phyloP scores from a whole-genome alignment of 2,113 vertebrate species.

The Eurypyga helias region DNA sequence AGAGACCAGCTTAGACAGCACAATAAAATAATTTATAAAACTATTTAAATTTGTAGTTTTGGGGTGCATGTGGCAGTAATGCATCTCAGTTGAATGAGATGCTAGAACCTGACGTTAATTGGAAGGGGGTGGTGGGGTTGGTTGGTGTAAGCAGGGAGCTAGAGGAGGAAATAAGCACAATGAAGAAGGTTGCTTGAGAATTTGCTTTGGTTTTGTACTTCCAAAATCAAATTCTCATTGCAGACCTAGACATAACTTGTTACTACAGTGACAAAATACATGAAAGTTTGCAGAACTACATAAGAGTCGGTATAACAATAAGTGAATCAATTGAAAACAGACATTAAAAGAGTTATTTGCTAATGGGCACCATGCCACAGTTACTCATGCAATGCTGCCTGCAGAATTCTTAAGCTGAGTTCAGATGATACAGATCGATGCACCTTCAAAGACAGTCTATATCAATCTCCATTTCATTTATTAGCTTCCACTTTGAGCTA shows the following conservation, averaged over 20 bases:
- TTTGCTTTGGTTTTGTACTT: neutral
- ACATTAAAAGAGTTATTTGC: slow-evolving; percentile 87
- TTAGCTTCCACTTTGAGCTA: slow-evolving; percentile 82
- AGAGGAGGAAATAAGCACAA: neutral
- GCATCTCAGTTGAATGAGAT: neutral
- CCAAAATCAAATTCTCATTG: slow-evolving; percentile 23
- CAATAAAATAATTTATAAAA: neutral
- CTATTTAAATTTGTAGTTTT: neutral
- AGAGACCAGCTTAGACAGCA: neutral
- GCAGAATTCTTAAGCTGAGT: slow-evolving; percentile 84
- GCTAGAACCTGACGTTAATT: neutral
- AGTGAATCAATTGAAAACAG: slow-evolving; percentile 82
- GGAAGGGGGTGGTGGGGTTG: neutral
- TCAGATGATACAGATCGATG: slow-evolving; percentile 88
- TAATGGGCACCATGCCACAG: slow-evolving; percentile 83
- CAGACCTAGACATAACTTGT: slow-evolving; percentile 37
- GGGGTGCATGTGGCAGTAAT: neutral
- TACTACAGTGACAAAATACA: slow-evolving; percentile 51
- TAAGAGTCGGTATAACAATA: slow-evolving; percentile 75
- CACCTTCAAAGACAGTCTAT: slow-evolving; percentile 84
- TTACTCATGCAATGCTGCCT: slow-evolving; percentile 81
- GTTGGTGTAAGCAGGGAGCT: neutral
- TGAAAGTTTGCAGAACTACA: slow-evolving; percentile 60
- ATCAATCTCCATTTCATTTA: slow-evolving; percentile 88
- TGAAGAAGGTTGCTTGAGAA: slow-evolving; percentile 29